Evolutionary conservation across 2,797 vertebrate genomes (phyloP), one percentile per base, ranked within the genome.

Genomic region (Anableps anableps): DNA sequence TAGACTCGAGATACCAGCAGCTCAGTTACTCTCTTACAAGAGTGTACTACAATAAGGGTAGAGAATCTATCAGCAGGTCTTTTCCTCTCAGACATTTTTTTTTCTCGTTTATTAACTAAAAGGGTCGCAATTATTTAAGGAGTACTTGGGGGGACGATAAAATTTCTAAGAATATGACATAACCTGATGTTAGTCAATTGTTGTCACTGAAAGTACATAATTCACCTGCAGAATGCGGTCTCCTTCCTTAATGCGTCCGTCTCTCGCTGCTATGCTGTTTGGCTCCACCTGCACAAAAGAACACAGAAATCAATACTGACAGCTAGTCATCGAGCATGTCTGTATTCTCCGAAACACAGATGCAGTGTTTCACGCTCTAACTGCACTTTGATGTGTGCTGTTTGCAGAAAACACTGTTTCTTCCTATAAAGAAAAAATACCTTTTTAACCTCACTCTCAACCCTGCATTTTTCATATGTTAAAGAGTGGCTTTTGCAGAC

Each of bases 191-290:
- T 48, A 45, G 29, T 72, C 21, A 23, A 53, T 16, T 76, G 60
- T 68, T 1, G 6, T 71, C 38, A 71, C 21, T 23, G 75, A 55
- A 53, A 71, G 45, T n/a, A 85, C 79, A 84, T 77, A 19, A 78
- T 71, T 26, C 93, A 98, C 98, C 94, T 99, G 98, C 83, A 99
- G 93, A 94, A 99, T 99, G 17, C 97, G 96, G 88, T 99, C 98
- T 84, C 98, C 98, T 91, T 98, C 97, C 81, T 96, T 96, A 90
- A 99, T 99, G 64, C 97, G 97, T 23, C 98, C 98, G 1, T 99
- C 97, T 95, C 94, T 96, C 58, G 97, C 97, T 48, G 98, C 98
- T 77, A 99, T 97, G 88, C 98, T 98, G 80, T 99, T 97, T 7
- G 97, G 97, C 90, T 97, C 97, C 86, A 99, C 96, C 98, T 99